These are phyloP conservation scores for Morpho helenor DNA, from an alignment of 2,888 invertebrate genomes.

Conservation along the genomic window DNA sequence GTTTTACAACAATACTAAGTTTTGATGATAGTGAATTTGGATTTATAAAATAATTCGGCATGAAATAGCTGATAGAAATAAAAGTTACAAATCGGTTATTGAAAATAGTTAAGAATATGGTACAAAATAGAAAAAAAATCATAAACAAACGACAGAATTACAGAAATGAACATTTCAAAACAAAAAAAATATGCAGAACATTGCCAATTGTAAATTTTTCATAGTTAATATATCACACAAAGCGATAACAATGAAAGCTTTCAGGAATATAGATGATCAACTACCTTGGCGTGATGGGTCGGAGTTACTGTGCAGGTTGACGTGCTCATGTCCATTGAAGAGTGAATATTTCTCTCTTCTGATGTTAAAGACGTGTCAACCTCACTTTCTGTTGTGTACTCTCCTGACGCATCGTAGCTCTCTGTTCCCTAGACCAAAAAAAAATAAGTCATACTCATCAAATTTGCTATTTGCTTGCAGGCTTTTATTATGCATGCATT, in stretches of 20 bases:
- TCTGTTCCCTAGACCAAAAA: slow-evolving; percentile 78
- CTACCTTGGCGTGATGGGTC: slow-evolving; percentile 78
- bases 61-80: too few species aligned
- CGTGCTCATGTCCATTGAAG: slow-evolving; percentile 79
- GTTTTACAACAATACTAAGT: too few species aligned
- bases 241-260: slow-evolving; percentile 11
- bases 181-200: too few species aligned
- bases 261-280: neutral
- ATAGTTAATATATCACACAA: slow-evolving; percentile 1
- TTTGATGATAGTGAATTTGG: too few species aligned
- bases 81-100: too few species aligned
- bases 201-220: neutral
- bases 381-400: slow-evolving; percentile 89
- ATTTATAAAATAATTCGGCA: too few species aligned
- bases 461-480: too few species aligned
- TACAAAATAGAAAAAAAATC: too few species aligned
- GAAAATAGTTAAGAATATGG: too few species aligned
- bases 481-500: too few species aligned
- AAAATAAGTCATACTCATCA: neutral
- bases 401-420: slow-evolving; percentile 93
- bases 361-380: slow-evolving; percentile 86
- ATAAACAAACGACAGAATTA: too few species aligned
- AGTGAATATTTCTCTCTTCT: slow-evolving; percentile 88
- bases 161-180: too few species aligned
- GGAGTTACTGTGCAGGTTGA: slow-evolving; percentile 80